phyloP scores from a whole-genome alignment of 2,888 invertebrate genomes.

The Mellilla xanthometata region DNA sequence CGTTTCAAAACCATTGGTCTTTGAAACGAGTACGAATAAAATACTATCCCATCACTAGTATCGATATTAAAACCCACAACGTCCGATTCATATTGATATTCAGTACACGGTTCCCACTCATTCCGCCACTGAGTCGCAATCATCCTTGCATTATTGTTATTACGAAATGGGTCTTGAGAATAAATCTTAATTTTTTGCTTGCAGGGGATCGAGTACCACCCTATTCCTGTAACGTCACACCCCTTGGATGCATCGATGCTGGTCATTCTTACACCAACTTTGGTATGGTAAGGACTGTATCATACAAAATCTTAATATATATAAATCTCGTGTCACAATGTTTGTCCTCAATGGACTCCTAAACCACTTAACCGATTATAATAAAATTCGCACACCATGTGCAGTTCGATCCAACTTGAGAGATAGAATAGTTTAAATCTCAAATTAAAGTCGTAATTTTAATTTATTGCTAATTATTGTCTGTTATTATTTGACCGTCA shows the following conservation, averaged over 20 bases:
- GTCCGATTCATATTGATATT: conserved; percentile 21
- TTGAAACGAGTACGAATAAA: too few relatives aligned
- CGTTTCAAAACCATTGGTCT: too few relatives aligned
- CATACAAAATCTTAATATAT: too few relatives aligned
- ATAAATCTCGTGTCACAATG: too few relatives aligned
- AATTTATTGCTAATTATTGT: too few relatives aligned
- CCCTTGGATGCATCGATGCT: conserved; percentile 36
- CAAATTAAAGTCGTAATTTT: too few relatives aligned
- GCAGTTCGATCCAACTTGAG: too few relatives aligned
- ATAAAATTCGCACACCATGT: too few relatives aligned
- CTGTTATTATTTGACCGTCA: too few relatives aligned
- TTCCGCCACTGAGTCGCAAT: conserved; percentile 36
- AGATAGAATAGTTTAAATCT: too few relatives aligned
- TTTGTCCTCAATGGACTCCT: too few relatives aligned
- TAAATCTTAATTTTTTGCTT: conserved; percentile 75
- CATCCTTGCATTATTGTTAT: conserved; percentile 53
- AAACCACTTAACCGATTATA: too few relatives aligned
- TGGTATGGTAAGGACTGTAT: conserved; percentile 22
- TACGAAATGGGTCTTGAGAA: conserved; percentile 55
- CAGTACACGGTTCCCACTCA: conserved; percentile 28
- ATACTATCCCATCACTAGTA: neutral
- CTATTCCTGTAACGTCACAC: conserved; percentile 57
- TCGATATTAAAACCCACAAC: neutral
- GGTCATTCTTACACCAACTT: conserved; percentile 27
- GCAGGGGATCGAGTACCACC: conserved; percentile 66